Base-by-base conservation (phyloP, 2,113 vertebrate species). In the Cinclus cinclus region DNA sequence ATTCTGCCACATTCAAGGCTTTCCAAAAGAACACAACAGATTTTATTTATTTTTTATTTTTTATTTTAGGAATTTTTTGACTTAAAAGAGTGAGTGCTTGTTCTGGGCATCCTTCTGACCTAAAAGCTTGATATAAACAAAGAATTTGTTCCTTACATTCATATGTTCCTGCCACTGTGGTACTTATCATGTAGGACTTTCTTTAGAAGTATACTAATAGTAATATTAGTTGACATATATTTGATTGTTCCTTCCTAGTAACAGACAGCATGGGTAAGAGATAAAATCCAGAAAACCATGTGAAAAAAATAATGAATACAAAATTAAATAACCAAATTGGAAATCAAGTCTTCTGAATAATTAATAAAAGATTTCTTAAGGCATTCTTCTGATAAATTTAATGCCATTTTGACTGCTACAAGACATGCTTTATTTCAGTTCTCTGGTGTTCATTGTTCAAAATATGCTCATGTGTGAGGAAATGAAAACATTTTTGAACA, bases 361-460 rank as follows among this genome's bases (percentile, higher is more conserved):
- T 52, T 88, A 83, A 63, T 80, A 37, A n/a, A 86, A 77, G 2
- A 83, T 77, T 77, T 88, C 82, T 91, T 53, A 44, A 90, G 87
- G 64, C 64, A 63, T 88, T 86, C 47, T 87, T 71, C 74, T 73
- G 41, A 80, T 56, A 70, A 83, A 81, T 93, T 58, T 59, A 64
- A 93, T n/a, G 77, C 73, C 46, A 1, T 77, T 95, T 92, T 96
- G 93, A 78, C 73, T 95, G 82, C 67, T 93, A 93, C 94, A 97
- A 96, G 96, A 96, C 93, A 96, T 96, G 95, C 95, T 97, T 96
- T 95, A 96, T 96, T 96, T 94, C 71, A 83, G 44, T 88, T 92
- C 64, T 86, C n/a, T 93, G 76, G 35, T 94, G 83, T 80, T 95
- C 68, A 24, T 95, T 74, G 75, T 86, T 92, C 78, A 64, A 88